Evolutionary conservation across 2,888 invertebrate species (phyloP), one percentile per base, ranked within the genome.

Genomic region (Stenoptilia bipunctidactyla): DNA sequence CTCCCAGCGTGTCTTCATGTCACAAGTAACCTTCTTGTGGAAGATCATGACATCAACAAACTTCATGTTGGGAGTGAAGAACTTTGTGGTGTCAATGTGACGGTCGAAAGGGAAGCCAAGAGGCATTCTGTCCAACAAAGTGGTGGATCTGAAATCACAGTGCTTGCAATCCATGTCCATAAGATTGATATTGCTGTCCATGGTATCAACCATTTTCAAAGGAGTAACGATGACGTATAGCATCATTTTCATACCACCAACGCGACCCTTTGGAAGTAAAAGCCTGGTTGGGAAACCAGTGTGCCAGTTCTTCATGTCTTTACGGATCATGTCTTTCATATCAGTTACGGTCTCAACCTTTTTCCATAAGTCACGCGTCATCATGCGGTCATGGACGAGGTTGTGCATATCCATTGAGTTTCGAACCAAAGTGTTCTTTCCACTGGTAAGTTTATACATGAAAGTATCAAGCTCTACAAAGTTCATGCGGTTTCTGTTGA

Each of bases 21-120:
- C 79, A 34, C 77, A 79, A 0, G 52, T 53, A 43, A 80, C 67
- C 38, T 80, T 82, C 53, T 86, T 85, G 70, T 91, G 89, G 79
- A 86, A 90, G 56, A 92, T 83, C 48, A 77, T 75, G 3, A 88
- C 85, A 51, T 90, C 89, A 50, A 89, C 82, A 62, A 89, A 88
- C 65, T 80, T 86, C 75, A 88, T 88, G 74, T 92, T 92, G 33
- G 90, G 86, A 12, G 88, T 87, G 49, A 82, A 83, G 84, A 89
- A 91, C 45, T 74, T 77, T 37, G 69, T 69, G 36, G 87, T 75
- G 35, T 87, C 77, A 55, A 90, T 85, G 14, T 77, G 74, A 51
- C 90, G 88, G 61, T 93, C 92, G 60, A 93, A 86, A 45, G 93
- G 93, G 85, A 88, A 93, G 40, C 90, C 91, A 55, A 89, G 79